Evolutionary conservation across 2,888 invertebrate species (phyloP).

Genomic region (Trilocha varians): DNA sequence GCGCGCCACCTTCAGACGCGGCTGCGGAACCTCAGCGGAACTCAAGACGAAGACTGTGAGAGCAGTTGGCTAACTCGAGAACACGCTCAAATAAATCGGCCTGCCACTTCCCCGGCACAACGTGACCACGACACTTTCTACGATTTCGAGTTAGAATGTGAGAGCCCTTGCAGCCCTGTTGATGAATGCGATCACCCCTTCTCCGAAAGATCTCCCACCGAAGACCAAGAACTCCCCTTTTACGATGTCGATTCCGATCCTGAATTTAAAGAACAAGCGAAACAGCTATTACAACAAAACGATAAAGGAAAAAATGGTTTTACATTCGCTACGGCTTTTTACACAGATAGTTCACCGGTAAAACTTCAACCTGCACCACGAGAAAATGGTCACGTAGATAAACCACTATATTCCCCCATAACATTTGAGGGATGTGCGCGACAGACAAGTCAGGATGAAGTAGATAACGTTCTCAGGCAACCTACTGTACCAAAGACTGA

Average conservation of each 20-base stretch:
- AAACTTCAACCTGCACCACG: conserved; percentile 54
- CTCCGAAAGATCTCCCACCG: conserved; percentile 64
- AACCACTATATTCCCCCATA: conserved; percentile 57
- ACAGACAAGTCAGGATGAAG: conserved; percentile 55
- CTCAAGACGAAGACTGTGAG: conserved; percentile 59
- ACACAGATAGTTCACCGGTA: conserved; percentile 51
- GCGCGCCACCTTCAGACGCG: conserved; percentile 84
- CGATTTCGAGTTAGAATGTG: conserved; percentile 77
- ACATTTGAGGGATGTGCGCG: conserved; percentile 64
- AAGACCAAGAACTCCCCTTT: conserved; percentile 71
- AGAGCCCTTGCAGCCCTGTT: conserved; percentile 80
- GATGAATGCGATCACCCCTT: conserved; percentile 72
- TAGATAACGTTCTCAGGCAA: conserved; percentile 36
- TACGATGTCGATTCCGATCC: conserved; percentile 65
- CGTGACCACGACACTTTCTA: conserved; percentile 74
- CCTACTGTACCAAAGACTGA: conserved; percentile 26
- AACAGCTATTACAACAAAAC: conserved; percentile 49
- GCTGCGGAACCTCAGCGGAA: conserved; percentile 78
- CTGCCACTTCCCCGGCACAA: conserved; percentile 31
- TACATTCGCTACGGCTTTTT: conserved; percentile 54
- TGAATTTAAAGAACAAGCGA: conserved; percentile 46
- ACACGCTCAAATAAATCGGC: conserved; percentile 23
- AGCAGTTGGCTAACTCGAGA: conserved; percentile 55
- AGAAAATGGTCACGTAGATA: conserved; percentile 59
- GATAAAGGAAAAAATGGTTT: conserved; percentile 69